Conservation (phyloP, 2,888 invertebrate species). For the Xestia rhomboidea region DNA sequence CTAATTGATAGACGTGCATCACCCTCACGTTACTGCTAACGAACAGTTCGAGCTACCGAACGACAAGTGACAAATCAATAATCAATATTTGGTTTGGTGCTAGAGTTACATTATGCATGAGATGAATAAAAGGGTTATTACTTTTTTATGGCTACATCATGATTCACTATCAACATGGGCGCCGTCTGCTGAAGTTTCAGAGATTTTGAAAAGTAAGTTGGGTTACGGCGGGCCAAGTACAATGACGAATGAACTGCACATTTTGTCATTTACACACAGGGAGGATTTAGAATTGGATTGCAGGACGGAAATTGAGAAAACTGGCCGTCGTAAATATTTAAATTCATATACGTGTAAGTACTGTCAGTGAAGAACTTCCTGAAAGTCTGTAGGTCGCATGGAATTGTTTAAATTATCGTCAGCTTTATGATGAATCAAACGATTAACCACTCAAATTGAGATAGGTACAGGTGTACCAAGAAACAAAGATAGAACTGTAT, state of each 20-base stretch:
- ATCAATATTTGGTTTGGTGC: constrained; percentile 32
- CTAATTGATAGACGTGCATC: constrained; percentile 65
- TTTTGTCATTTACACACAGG: not conserved
- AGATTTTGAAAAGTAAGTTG: not conserved
- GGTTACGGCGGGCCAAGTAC: not conserved
- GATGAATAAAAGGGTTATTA: constrained; percentile 22
- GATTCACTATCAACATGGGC: not conserved
- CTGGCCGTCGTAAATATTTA: not conserved
- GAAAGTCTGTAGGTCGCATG: not conserved
- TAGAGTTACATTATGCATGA: not conserved
- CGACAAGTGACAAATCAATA: constrained; percentile 45
- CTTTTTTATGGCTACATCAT: constrained; percentile 15
- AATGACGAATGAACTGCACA: not conserved
- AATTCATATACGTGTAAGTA: not conserved
- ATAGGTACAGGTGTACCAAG: constrained; percentile 20
- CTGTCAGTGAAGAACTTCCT: not conserved
- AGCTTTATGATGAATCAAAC: constrained; percentile 24
- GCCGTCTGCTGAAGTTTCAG: not conserved
- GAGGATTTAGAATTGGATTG: not conserved
- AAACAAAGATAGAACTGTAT: constrained; percentile 23
- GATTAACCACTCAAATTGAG: constrained; percentile 14
- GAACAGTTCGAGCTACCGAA: constrained; percentile 27
- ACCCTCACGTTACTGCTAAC: constrained; percentile 44
- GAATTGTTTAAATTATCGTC: constrained; percentile 5
- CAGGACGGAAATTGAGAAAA: not conserved